A percentile compares a stretch with the other conserved stretches of the same genome.
Conservation (phyloP, 2,888 invertebrate genomes). For the Sminthurinus aureus region DNA sequence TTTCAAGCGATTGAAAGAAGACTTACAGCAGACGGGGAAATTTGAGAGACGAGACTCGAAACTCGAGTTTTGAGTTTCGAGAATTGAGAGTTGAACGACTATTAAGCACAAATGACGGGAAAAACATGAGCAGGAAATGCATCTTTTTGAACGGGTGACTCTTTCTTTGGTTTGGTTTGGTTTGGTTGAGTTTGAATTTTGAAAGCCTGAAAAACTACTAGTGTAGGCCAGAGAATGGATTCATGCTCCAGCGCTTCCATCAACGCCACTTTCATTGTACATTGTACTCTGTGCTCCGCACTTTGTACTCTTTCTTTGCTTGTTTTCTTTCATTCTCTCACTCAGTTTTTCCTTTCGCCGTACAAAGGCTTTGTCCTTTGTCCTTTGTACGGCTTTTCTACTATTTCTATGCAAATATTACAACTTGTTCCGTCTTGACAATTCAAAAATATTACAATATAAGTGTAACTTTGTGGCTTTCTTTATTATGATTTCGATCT, state of each 20-base stretch:
- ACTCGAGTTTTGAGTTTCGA: background rate
- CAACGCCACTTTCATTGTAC: constrained; percentile 6
- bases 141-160: background rate
- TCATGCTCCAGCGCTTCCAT: constrained; percentile 22
- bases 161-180: constrained; percentile 4
- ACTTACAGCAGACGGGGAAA: background rate
- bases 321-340: background rate
- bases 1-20: background rate
- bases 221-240: background rate
- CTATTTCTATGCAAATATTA: background rate
- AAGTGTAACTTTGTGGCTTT: background rate
- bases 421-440: background rate
- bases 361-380: background rate
- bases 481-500: no score
- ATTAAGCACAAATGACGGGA: background rate
- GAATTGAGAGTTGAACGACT: no score
- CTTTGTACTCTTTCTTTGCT: background rate
- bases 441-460: background rate
- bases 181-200: no score
- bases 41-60: background rate
- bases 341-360: constrained; percentile 6
- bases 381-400: background rate
- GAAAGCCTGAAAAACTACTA: background rate
- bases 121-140: background rate
- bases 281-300: no score